phyloP scores from a whole-genome alignment of 2,113 vertebrate species.

The Aptenodytes patagonicus region DNA sequence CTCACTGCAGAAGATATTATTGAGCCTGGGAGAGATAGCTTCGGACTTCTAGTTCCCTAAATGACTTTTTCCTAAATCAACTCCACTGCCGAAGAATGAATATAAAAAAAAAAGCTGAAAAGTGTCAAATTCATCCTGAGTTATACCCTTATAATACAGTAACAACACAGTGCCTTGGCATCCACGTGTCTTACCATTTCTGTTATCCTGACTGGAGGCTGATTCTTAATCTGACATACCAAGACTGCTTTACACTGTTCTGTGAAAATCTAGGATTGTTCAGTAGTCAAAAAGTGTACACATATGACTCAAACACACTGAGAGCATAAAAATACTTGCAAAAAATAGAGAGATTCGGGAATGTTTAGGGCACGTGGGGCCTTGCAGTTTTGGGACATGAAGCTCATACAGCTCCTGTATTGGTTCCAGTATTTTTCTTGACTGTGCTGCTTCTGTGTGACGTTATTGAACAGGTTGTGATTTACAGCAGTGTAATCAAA shows the following conservation, averaged over 20 bases:
- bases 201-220: neutral
- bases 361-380: neutral
- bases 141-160: neutral
- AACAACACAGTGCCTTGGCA: neutral
- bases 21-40: neutral
- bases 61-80: neutral
- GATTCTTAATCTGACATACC: neutral
- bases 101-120: neutral
- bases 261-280: neutral
- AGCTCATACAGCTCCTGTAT: neutral
- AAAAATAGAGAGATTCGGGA: neutral
- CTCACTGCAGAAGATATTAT: neutral
- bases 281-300: neutral
- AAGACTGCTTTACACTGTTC: neutral
- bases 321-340: neutral
- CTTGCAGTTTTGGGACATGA: neutral
- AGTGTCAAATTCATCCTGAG: neutral
- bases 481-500: neutral
- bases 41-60: neutral
- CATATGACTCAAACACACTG: neutral
- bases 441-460: neutral
- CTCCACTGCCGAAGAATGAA: neutral
- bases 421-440: neutral
- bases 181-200: neutral
- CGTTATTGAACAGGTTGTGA: neutral